Base-by-base conservation (phyloP, 2,888 invertebrate genomes). In the Enchytraeus crypticus region DNA sequence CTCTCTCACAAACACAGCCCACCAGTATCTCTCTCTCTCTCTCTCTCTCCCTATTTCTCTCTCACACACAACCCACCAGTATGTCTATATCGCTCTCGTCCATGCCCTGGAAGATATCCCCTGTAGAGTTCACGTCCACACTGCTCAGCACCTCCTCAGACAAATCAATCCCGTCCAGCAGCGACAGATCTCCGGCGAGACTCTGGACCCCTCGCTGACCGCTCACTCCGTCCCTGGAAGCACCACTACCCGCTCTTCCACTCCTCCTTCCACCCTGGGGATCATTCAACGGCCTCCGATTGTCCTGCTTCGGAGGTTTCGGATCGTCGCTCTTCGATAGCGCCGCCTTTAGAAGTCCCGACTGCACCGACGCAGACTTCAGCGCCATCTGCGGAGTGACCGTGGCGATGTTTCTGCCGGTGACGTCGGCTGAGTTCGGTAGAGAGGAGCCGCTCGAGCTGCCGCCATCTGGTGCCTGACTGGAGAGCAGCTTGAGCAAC, bases 401-500 rank as follows among this genome's bases (percentile, higher is more conserved):
- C 43, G 57, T 33, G 4, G 51, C 51, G 1, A 51, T 47, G 2
- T 27, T 30, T 5, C 51, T 45, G 23, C 49, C 65, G 5, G 72
- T 49, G 18, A 54, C 57, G 3, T 59, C 73, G 59, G 72, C 73
- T 14, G 73, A 68, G 33, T 73, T 71, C 23, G 71, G 71, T 57
- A 74, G 74, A 18, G 27, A 29, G 1, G n/a, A 66, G 51, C 69
- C 71, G 60, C 72, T 26, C 5, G 49, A 8, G 11, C 14, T 18
- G 14, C 14, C 26, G 26, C 11, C 8, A 23, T 23, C 49, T 18
- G 18, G 11, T 8, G 38, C 38, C 8, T 18, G 8, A 47, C 14
- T 71, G 3, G 74, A 71, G 58, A 77, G 68, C 53, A 77, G 68
- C 66, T 74, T 70, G 11, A 75, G 72, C 49, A 77, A 68, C 57